Evolutionary conservation across 2,888 invertebrate species (phyloP).

Genomic region (Mythimna albipuncta): DNA sequence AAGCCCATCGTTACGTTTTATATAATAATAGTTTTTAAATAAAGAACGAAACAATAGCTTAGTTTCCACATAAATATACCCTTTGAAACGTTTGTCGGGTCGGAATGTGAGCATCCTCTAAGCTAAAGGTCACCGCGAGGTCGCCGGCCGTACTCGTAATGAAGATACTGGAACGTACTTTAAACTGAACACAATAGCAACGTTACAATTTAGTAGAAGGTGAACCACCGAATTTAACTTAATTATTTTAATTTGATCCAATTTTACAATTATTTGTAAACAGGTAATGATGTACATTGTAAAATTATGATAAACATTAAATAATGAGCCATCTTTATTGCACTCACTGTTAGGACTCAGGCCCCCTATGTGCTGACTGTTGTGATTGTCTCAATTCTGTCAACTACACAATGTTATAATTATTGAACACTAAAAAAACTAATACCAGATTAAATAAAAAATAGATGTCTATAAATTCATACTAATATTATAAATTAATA

Average conservation of each 20-base stretch:
- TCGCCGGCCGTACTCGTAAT: conserved; percentile 70
- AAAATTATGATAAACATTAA: not conserved
- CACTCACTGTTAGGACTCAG: too few species aligned
- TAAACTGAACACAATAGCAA: conserved; percentile 73
- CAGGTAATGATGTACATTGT: conserved; percentile 17
- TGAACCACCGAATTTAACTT: conserved; percentile 69
- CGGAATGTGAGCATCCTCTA: conserved; percentile 87
- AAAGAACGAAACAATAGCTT: conserved; percentile 73
- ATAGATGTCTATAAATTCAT: too few species aligned
- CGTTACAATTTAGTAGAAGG: conserved; percentile 80
- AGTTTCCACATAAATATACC: conserved; percentile 75
- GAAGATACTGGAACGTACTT: conserved; percentile 70
- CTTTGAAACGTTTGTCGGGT: conserved; percentile 79
- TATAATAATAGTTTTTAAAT: conserved; percentile 60
- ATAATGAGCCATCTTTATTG: too few species aligned
- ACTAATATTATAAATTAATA: too few species aligned
- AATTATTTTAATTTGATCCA: conserved; percentile 57
- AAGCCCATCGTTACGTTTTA: conserved; percentile 35
- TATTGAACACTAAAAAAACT: too few species aligned
- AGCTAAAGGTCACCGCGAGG: conserved; percentile 84
- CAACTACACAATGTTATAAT: too few species aligned
- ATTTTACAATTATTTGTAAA: conserved; percentile 55
- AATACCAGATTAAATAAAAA: too few species aligned
- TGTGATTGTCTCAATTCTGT: too few species aligned
- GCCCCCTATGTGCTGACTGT: too few species aligned